Evolutionary conservation across 2,113 vertebrate genomes (phyloP).

Genomic region (Lucifuga dentata): DNA sequence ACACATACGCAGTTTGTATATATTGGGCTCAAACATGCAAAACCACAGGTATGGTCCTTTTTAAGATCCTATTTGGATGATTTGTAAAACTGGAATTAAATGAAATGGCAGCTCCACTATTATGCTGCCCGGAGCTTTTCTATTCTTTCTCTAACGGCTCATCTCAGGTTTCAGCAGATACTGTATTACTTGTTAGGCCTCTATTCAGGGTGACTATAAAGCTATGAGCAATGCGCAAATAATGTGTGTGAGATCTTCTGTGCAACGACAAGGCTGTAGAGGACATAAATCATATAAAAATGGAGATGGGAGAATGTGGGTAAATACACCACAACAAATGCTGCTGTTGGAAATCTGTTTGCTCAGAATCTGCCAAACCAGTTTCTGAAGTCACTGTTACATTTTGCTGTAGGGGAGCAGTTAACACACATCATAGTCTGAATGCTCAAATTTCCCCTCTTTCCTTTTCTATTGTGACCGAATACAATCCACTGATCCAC

Average conservation of each 20-base stretch:
- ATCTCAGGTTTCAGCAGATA: conserved; percentile 53
- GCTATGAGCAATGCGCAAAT: conserved; percentile 8
- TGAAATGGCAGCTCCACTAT: conserved; percentile 21
- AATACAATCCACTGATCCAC: conserved; percentile 1
- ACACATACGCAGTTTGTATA: too few relatives aligned
- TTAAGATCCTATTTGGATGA: not conserved
- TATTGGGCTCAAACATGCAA: too few relatives aligned
- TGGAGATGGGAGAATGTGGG: conserved; percentile 37
- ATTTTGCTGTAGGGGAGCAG: conserved; percentile 52
- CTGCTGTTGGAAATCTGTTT: conserved; percentile 23
- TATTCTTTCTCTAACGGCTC: conserved; percentile 26
- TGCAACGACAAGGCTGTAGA: not conserved
- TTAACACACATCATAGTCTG: not conserved
- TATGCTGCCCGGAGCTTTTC: conserved; percentile 26
- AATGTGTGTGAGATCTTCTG: not conserved
- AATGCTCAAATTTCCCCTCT: conserved; percentile 34
- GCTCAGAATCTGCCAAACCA: conserved; percentile 62
- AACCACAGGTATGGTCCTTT: too few relatives aligned
- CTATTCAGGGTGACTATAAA: not conserved
- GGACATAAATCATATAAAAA: not conserved
- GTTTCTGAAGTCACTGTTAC: conserved; percentile 57
- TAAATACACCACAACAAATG: not conserved
- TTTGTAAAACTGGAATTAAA: conserved; percentile 7
- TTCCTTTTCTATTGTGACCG: conserved; percentile 15
- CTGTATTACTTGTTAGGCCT: not conserved